phyloP scores from a whole-genome alignment of 2,797 vertebrate species.

The Emys orbicularis region DNA sequence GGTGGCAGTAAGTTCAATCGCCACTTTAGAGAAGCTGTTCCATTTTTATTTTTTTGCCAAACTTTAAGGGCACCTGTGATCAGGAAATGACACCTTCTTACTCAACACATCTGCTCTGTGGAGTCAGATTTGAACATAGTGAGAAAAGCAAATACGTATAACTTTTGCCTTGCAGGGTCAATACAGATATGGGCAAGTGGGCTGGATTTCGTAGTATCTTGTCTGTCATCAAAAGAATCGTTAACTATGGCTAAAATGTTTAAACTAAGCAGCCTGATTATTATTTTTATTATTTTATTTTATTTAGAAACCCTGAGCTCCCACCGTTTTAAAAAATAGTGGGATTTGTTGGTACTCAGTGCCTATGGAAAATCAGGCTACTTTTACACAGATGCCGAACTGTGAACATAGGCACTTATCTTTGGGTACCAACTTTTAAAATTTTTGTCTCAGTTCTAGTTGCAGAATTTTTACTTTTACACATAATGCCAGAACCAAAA shows the following conservation, averaged over 20 bases:
- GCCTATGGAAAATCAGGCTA: background rate
- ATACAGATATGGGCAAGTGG: background rate
- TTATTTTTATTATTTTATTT: background rate
- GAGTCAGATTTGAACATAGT: constrained; percentile 3
- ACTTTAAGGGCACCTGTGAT: background rate
- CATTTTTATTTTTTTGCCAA: background rate
- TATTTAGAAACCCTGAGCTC: background rate
- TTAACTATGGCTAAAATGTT: background rate
- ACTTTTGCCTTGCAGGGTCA: background rate
- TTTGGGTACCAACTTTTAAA: background rate
- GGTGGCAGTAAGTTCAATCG: background rate
- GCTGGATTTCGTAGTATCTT: background rate
- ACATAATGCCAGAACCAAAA: background rate
- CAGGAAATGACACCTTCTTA: background rate
- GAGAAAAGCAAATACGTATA: background rate
- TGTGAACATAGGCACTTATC: background rate
- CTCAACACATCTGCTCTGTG: constrained; percentile 13
- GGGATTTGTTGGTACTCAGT: background rate
- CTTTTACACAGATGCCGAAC: background rate
- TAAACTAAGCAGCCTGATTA: background rate
- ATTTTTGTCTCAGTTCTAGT: background rate
- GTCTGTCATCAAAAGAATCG: background rate
- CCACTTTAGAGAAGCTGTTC: background rate
- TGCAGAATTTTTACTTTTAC: background rate
- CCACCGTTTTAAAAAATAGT: background rate